Evolutionary conservation across 2,797 vertebrate genomes (phyloP), one percentile per base, ranked within the genome.

Genomic region (Pipistrellus nathusii): DNA sequence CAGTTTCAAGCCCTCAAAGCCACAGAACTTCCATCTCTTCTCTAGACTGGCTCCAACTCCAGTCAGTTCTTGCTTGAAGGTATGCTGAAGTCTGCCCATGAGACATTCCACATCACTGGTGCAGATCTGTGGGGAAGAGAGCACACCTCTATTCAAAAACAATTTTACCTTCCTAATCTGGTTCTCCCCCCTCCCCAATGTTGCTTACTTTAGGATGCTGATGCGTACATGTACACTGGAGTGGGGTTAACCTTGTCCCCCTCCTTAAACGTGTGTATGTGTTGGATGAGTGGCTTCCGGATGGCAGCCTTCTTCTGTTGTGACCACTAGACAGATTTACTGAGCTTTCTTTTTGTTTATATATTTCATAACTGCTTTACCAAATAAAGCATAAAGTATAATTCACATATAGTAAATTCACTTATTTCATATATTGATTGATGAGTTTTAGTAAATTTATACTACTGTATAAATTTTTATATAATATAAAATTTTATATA

Each of bases 21-120:
- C 99, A 97, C 98, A 99, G 76, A 99, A 99, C 96, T 98, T 99
- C 99, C 98, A 99, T 87, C 98, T 98, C 96, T 99, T 99, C 94
- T 99, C 98, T 81, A 99, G 97, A 97, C 98, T 98, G 92, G 99
- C 99, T 85, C 99, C 99, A 10, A 99, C 98, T 1, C 99, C 99
- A 0, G 98, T 99, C 95, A 99, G 97, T 98, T 98, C 98, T 96
- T 98, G 98, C 96, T 98, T 98, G 98, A 99, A 99, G 0, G 99
- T 99, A 97, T 99, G 99, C 92, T 99, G 99, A 88, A 99, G 98
- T 7, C 99, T 98, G 0, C 98, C 98, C 97, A 99, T 98, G 91
- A 99, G 98, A 51, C 98, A 97, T 96, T 99, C 99, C 97, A 99
- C 99, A 83, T 99, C 99, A 0, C 98, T 92, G 0, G 99, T 98